Percentiles rank a stretch among this genome's conserved stretches.
Conservation (phyloP, 2,113 vertebrate species). For the Sceloporus undulatus region DNA sequence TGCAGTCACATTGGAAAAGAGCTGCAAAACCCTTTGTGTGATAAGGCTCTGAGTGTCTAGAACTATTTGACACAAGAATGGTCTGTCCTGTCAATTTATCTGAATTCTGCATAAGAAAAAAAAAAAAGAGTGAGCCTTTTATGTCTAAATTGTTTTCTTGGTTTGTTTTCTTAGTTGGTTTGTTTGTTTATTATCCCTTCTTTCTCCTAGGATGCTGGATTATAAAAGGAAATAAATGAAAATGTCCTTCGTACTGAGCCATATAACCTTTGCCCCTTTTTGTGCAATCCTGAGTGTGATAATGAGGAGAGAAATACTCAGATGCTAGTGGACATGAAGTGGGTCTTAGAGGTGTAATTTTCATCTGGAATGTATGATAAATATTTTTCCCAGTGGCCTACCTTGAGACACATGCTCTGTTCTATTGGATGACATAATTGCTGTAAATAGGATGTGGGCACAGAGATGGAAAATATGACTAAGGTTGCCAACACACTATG, state of each 20-base stretch:
- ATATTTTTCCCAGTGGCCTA: slow-evolving; percentile 17
- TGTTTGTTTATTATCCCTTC: too few species aligned
- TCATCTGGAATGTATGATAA: slow-evolving; percentile 19
- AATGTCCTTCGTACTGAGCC: not conserved
- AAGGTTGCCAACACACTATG: not conserved
- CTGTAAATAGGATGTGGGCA: slow-evolving; percentile 8
- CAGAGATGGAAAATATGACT: slow-evolving; percentile 16
- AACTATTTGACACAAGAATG: not conserved
- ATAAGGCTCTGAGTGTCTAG: too few species aligned
- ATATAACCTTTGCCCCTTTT: not conserved
- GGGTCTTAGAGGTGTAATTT: not conserved
- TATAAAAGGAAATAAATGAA: slow-evolving; percentile 26
- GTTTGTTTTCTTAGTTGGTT: too few species aligned
- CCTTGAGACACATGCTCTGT: not conserved
- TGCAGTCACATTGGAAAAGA: too few species aligned
- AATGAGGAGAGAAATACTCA: slow-evolving; percentile 22
- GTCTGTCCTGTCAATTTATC: slow-evolving; percentile 16
- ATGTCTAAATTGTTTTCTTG: slow-evolving; percentile 3
- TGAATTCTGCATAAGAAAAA: slow-evolving; percentile 2
- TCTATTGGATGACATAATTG: slow-evolving; percentile 12
- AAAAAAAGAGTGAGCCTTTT: too few species aligned
- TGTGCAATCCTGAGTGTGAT: slow-evolving; percentile 2
- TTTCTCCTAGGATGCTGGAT: not conserved
- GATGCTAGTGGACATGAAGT: slow-evolving; percentile 2
- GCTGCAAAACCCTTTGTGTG: too few species aligned